Base-by-base conservation (phyloP, 2,113 vertebrate species). In the Otolemur garnettii region DNA sequence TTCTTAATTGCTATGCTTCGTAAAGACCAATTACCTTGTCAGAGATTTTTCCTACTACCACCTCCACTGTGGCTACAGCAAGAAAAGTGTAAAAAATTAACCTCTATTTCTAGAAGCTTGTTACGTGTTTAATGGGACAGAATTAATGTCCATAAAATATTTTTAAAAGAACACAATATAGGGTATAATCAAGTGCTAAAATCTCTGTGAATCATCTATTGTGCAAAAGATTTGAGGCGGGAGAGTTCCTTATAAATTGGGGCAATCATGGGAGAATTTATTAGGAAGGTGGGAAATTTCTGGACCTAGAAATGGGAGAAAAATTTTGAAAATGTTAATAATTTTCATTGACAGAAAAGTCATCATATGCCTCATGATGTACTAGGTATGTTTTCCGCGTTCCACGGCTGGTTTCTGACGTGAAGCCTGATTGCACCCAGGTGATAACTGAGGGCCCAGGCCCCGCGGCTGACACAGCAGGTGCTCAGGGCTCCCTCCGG, bases 1-100 rank as follows among this genome's bases (percentile, higher is more conserved):
- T 90, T 74, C 50, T 82, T 96, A 94, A 93, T 94, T 91, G n/a
- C 42, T 59, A 10, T 38, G 80, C 66, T 91, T 87, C 57, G 22
- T 45, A 83, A 87, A 80, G 82, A 90, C 50, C 50, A 80, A 84
- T 87, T 80, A 80, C 7, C 35, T n/a, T 83, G 57, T 74, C 82
- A 90, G 66, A 81, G 87, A 53, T 26, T 45, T 26, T 72, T 33
- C 18, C 72, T 18, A 57, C 3, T 8, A 74, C 57, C 26, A 64
- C 66, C 53, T 91, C 66, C 53, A 71, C 5, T 13, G 9, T 53
- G 59, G n/a, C 53, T 93, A 50, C 53, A 74, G 72, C 62, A 86
- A 60, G 87, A 50, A 57, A 45, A 66, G 18, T 18, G 42, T 22
- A 62, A 74, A 30, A 62, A 79, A 24, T 7, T 3, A 68, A 69